phyloP scores from a whole-genome alignment of 2,113 vertebrate genomes.

The Lontra canadensis region DNA sequence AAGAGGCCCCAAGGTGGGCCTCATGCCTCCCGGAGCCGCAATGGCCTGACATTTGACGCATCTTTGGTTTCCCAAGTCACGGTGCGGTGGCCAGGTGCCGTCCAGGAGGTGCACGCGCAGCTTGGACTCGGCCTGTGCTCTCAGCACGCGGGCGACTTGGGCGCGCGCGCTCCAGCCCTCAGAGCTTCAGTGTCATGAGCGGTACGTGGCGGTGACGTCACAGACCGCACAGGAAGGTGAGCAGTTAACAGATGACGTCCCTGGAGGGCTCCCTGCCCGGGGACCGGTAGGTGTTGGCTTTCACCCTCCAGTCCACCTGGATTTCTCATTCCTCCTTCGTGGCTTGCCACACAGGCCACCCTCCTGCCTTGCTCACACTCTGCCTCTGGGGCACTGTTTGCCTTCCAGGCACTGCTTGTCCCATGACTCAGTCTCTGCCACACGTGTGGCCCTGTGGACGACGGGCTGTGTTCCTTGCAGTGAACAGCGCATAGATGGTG shows the following conservation, averaged over 20 bases:
- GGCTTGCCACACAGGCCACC: accelerated
- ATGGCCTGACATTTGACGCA: no score
- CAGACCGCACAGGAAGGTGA: not conserved
- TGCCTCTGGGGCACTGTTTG: accelerated
- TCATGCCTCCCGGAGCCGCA: no score
- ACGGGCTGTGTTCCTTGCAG: not conserved
- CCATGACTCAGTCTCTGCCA: accelerated
- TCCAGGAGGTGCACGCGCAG: not conserved
- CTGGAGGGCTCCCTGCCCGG: not conserved
- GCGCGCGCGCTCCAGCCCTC: accelerated
- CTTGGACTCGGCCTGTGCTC: not conserved
- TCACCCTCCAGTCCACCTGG: not conserved
- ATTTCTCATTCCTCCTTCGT: accelerated
- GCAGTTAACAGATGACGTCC: not conserved
- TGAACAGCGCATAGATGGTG: accelerated
- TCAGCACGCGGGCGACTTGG: accelerated
- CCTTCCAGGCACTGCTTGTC: not conserved
- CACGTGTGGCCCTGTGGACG: accelerated
- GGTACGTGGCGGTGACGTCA: accelerated
- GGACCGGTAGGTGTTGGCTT: accelerated
- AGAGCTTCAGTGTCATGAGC: accelerated
- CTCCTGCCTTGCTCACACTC: accelerated
- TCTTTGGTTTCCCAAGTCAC: not conserved
- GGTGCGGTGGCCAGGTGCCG: accelerated
- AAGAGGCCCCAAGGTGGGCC: no score